phyloP scores from a whole-genome alignment of 2,888 invertebrate genomes.

The Ophraella communa region DNA sequence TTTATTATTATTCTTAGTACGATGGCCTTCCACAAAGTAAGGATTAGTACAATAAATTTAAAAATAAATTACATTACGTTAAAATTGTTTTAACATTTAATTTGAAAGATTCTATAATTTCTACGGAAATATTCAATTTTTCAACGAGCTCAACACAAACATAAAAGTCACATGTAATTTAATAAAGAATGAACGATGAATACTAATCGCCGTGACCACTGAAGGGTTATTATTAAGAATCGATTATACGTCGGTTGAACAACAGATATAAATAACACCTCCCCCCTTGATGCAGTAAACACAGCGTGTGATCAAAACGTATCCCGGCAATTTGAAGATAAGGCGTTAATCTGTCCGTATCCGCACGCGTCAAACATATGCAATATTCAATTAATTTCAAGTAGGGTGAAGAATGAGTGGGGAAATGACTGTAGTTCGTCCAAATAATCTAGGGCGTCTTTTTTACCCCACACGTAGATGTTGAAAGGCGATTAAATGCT shows the following conservation, averaged over 20 bases:
- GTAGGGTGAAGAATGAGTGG: not conserved
- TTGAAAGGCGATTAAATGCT: constrained; percentile 21
- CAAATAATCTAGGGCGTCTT: constrained; percentile 5
- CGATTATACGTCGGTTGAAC: not conserved
- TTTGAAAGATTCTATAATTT: no score
- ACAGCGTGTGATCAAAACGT: constrained; percentile 3
- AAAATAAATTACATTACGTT: not conserved
- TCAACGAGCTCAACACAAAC: not conserved
- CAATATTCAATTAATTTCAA: constrained; percentile 20
- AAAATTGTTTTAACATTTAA: no score
- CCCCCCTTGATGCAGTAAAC: not conserved
- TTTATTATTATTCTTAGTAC: no score
- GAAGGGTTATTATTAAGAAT: constrained; percentile 1
- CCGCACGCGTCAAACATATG: constrained; percentile 20
- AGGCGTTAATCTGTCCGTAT: constrained; percentile 11
- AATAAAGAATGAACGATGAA: not conserved
- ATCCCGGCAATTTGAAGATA: constrained; percentile 9
- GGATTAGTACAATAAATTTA: no score
- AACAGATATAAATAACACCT: constrained; percentile 11
- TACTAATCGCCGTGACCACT: not conserved
- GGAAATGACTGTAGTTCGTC: not conserved
- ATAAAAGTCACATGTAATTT: not conserved
- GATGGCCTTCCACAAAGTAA: no score
- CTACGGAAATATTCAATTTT: not conserved
- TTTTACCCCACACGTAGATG: constrained; percentile 4